Base-by-base conservation (phyloP, 53 echinoderm and acorn worm species). In the Temnopleurus reevesii region DNA sequence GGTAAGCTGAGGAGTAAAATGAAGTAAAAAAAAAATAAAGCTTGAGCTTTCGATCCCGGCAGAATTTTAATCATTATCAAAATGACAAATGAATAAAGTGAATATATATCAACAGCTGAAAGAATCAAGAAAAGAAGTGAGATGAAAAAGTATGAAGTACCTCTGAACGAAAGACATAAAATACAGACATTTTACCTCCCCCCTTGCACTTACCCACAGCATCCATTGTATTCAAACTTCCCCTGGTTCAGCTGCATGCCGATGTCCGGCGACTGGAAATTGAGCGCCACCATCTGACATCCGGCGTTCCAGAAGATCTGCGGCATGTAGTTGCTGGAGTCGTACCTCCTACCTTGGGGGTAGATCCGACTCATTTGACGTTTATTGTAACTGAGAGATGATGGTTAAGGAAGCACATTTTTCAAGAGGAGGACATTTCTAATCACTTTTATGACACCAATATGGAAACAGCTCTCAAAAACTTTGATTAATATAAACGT, bases 281-380 rank as follows among this genome's bases (percentile, higher is more conserved):
- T 98, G 76, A 98, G 95, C 12, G 98, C 95, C 26, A 98, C 98
- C 98, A 98, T 98, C 77, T 98, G 98, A 84, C 98, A 98, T 61
- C 98, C 98, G 86, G 98, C 98, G 89, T 98, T 98, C 98, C 98
- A 98, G 92, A 98, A 98, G 93, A 98, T 98, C 89, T 98, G 98
- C 4, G 98, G 98, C 98, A 98, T 96, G 92, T 96, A 98, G 90
- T 98, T 98, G 61, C 98, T 98, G 55, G 98, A 98, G 90, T 98
- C 98, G 90, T 96, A 96, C 81, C 98, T 92, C 27, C 94, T 95
- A 30, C 98, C 98, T 91, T 94, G 93, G 77, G 98, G 98, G 66
- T 98, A 98, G 31, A 98, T 98, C 3, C 98, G 71, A 88, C 98
- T 98, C 98, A 94, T 94, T 89, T 98, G 98, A 27, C 98, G 94